Base-by-base conservation (phyloP, 2,113 vertebrate genomes). In the Apodemus sylvaticus region DNA sequence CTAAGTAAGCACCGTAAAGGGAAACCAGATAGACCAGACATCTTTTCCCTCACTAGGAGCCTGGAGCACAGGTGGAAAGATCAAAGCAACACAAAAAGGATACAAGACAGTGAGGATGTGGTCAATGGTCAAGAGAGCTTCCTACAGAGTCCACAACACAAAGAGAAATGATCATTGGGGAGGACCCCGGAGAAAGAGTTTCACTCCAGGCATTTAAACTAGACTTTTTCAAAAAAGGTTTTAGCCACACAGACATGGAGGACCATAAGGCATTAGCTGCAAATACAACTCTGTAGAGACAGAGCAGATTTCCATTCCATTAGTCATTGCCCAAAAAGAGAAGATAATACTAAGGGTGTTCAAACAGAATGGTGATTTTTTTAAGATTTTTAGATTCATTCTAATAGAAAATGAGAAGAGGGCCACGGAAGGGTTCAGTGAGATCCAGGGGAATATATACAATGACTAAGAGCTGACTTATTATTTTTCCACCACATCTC, bases 131-230 rank as follows among this genome's bases (percentile, higher is more conserved):
- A 0, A 0, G 0, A 96, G 36, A 36, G 60, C 34, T n/a, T 64
- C 78, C 3, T 34, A 87, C 39, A 58, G 55, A 36, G 36, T 22
- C 22, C 58, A 36, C 51, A 71, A 88, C 62, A 94, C 71, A 96
- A 34, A 68, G 53, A 92, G 77, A 48, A 89, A 86, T 81, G 12
- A 86, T 55, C 53, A 42, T 34, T 92, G 17, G 82, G 31, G 78
- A 17, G 5, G 89, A 74, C 0, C 19, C 10, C 10, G 39, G 3
- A 6, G n/a, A n/a, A n/a, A 94, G 92, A 60, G 58, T 68, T 91
- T 94, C 24, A 39, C 70, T 87, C 88, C 68, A 86, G 36, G 74
- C 16, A 91, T 83, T 93, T 94, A 91, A 96, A 97, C 24, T 29
- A 91, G 13, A 45, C 11, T 34, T 93, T 74, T 48, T 20, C 73